phyloP scores from a whole-genome alignment of 37 sponge, comb jelly and placozoan genomes.

The Aphrocallistes beatrix region DNA sequence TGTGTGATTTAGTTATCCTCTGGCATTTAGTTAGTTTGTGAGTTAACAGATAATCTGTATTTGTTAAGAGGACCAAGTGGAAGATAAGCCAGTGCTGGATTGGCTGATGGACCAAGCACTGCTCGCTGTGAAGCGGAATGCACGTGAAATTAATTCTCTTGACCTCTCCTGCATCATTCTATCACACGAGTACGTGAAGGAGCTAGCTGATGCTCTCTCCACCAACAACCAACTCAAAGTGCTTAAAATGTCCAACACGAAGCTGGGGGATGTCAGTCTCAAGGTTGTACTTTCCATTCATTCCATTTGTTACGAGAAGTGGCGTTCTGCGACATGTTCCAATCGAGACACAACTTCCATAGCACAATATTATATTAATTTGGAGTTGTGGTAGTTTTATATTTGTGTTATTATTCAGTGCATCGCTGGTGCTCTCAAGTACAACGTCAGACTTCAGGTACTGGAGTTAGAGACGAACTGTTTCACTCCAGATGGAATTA shows the following conservation, averaged over 20 bases:
- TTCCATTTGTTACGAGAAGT: too few relatives aligned
- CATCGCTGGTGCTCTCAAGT: background rate
- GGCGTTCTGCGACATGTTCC: too few relatives aligned
- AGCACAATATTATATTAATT: background rate
- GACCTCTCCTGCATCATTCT: background rate
- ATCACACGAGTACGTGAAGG: background rate
- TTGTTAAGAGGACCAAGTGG: background rate
- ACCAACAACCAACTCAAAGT: background rate
- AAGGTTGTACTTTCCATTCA: background rate
- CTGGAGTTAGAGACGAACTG: slow-evolving; percentile 12
- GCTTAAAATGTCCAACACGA: background rate
- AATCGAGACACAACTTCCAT: too few relatives aligned
- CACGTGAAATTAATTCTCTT: background rate
- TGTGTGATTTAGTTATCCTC: too few relatives aligned
- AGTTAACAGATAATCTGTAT: background rate
- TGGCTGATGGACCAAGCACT: background rate
- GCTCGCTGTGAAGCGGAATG: background rate
- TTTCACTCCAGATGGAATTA: slow-evolving; percentile 11
- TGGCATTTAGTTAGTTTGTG: too few relatives aligned
- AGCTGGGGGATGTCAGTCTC: background rate
- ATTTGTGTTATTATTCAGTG: background rate
- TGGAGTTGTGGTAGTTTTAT: background rate
- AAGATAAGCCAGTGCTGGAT: slow-evolving; percentile 5
- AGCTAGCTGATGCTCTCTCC: background rate
- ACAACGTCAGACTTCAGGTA: background rate